Percentiles rank a stretch among this genome's conserved stretches.
Conservation (phyloP, 2,113 vertebrate genomes). For the Scartelaos histophorus region DNA sequence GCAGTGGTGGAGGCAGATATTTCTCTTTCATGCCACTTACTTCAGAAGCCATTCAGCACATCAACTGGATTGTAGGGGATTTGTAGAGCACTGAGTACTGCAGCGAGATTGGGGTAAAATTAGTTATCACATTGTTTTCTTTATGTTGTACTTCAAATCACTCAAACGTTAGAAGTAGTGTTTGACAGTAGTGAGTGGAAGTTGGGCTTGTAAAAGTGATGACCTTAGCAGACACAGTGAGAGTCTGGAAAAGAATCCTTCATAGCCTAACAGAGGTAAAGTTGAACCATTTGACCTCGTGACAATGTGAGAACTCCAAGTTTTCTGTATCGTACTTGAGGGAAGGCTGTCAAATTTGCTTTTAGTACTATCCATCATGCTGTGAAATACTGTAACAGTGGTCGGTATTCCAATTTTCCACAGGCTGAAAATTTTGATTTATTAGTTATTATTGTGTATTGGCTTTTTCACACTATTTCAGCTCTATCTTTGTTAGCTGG, state of each 20-base stretch:
- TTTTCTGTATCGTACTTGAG: not conserved
- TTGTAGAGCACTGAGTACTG: conserved; percentile 52
- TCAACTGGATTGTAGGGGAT: conserved; percentile 68
- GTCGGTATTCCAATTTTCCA: not conserved
- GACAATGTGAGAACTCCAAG: conserved; percentile 1
- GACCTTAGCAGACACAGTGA: not conserved
- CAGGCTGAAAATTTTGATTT: too few species aligned
- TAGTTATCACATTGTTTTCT: conserved; percentile 35
- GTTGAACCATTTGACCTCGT: not conserved
- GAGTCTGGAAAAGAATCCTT: not conserved
- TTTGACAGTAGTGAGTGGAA: not conserved
- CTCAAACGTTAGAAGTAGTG: not conserved
- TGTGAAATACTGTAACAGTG: not conserved
- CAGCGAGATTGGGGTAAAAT: conserved; percentile 42
- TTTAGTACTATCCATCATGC: not conserved
- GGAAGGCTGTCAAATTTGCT: not conserved
- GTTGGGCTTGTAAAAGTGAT: not conserved
- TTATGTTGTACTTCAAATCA: conserved; percentile 11
- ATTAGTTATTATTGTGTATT: too few species aligned
- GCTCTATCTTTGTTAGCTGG: too few species aligned
- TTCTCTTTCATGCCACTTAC: conserved; percentile 74
- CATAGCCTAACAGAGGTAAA: not conserved
- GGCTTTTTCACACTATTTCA: too few species aligned
- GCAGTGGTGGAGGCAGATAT: conserved; percentile 72
- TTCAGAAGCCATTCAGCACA: conserved; percentile 69